Evolutionary conservation across 1,140 invertebrate genomes (phyloP).

Genomic region (Drosophila subpulchrella): DNA sequence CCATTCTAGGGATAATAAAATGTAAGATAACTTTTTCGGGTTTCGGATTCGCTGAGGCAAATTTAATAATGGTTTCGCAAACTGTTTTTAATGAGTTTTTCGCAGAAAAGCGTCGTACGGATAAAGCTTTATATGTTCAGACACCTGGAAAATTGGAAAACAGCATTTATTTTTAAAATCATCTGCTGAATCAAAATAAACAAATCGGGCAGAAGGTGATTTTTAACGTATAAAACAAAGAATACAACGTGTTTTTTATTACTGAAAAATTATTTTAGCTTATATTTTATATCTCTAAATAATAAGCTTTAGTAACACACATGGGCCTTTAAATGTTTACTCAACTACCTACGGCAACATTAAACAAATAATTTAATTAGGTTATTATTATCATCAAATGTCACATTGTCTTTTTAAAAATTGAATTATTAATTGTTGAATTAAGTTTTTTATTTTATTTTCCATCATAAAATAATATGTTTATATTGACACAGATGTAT

Average conservation of each 20-base stretch:
- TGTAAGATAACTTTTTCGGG: neutral
- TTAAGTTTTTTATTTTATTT: neutral
- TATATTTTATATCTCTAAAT: no score
- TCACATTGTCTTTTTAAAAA: no score
- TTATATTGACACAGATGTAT: neutral
- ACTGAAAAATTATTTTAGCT: no score
- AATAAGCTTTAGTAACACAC: no score
- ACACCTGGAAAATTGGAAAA: neutral
- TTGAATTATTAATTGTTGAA: no score
- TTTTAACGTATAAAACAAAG: no score
- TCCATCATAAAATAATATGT: neutral
- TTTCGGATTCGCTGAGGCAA: neutral
- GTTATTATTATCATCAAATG: no score
- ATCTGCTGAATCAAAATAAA: neutral
- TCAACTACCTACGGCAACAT: no score
- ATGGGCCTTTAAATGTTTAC: no score
- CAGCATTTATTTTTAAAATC: neutral
- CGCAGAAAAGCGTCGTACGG: neutral
- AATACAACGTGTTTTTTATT: no score
- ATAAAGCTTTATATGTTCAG: neutral
- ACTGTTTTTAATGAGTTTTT: constrained; percentile 4
- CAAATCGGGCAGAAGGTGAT: no score
- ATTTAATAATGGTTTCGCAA: neutral
- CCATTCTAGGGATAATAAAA: neutral
- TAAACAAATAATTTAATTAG: no score